phyloP scores from a whole-genome alignment of 1,140 invertebrate species.

The Solen grandis region DNA sequence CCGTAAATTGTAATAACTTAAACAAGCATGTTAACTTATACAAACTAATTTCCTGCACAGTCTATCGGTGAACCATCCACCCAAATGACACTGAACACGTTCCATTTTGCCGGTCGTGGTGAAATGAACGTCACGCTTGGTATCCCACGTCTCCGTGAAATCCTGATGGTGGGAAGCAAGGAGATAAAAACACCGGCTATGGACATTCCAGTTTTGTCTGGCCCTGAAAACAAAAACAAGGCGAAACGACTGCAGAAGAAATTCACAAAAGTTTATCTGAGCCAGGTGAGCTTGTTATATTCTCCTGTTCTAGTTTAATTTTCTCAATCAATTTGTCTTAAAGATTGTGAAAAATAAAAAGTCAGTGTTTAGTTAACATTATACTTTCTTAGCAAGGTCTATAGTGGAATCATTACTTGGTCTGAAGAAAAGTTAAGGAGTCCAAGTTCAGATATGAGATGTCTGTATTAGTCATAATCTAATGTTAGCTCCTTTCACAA shows the following conservation, averaged over 20 bases:
- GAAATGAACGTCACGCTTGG: constrained; percentile 99
- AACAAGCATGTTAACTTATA: no score
- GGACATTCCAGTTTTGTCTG: constrained; percentile 90
- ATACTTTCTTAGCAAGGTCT: neutral
- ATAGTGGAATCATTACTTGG: neutral
- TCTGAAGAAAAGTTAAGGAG: neutral
- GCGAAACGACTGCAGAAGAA: constrained; percentile 73
- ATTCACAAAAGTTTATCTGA: constrained; percentile 89
- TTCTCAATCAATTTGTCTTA: constrained; percentile 6
- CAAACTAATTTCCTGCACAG: constrained; percentile 77
- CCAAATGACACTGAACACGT: constrained; percentile 99
- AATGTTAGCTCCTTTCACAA: no score
- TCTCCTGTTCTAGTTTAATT: neutral
- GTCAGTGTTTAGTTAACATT: neutral
- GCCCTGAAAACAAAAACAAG: constrained; percentile 35
- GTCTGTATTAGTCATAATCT: no score
- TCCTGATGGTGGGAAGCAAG: constrained; percentile 96
- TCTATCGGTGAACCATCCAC: constrained; percentile 99
- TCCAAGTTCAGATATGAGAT: neutral
- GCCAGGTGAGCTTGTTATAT: constrained; percentile 84
- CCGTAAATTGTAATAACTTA: no score
- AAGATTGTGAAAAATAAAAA: neutral
- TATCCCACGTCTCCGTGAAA: constrained; percentile 97
- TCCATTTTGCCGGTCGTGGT: constrained; percentile 99
- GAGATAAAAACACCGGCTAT: constrained; percentile 97